Conservation (phyloP, 1,140 invertebrate genomes). For the Tetragnatha versicolor region DNA sequence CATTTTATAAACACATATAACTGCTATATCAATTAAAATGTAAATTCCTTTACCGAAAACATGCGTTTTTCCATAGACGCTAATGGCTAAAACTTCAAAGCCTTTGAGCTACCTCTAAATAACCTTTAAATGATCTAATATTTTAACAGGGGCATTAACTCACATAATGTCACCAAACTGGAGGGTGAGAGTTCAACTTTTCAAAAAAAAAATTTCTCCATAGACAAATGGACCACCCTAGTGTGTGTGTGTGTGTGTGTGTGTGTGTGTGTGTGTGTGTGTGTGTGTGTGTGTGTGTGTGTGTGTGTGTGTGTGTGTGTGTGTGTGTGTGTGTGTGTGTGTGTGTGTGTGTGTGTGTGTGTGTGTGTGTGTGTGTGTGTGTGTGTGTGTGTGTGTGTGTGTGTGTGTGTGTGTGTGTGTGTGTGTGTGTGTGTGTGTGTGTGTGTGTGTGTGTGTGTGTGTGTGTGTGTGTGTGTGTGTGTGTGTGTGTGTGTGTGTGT, state of each 20-base stretch:
- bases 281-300: slow-evolving; percentile 16
- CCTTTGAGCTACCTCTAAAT: no score
- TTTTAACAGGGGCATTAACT: no score
- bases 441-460: neutral
- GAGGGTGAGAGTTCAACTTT: no score
- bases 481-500: neutral
- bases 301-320: slow-evolving; percentile 13
- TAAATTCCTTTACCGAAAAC: no score
- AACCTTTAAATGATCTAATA: no score
- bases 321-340: neutral
- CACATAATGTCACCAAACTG: no score
- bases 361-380: neutral
- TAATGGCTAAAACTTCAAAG: no score
- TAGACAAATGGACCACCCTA: no score
- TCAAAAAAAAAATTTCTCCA: no score
- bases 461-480: neutral
- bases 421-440: neutral
- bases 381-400: neutral
- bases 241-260: slow-evolving; percentile 8
- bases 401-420: neutral
- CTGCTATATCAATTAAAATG: no score
- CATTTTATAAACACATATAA: no score
- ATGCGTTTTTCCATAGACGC: no score
- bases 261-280: slow-evolving; percentile 3
- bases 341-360: slow-evolving; percentile 7